Evolutionary conservation across 2,113 vertebrate genomes (phyloP).

Genomic region (Eira barbara): DNA sequence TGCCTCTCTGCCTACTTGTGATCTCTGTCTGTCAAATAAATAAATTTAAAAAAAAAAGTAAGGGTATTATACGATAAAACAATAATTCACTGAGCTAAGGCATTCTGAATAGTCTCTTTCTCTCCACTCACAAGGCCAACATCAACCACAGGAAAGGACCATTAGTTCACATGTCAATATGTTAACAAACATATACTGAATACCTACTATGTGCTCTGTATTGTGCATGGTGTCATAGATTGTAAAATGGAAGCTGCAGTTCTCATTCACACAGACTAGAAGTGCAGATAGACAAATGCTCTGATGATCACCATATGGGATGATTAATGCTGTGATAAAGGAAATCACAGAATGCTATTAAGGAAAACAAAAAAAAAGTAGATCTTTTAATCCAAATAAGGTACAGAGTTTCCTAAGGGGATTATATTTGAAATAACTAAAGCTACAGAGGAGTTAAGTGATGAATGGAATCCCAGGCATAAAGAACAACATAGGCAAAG

Average conservation of each 20-base stretch:
- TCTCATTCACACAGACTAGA: neutral
- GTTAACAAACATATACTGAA: neutral
- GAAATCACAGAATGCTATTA: neutral
- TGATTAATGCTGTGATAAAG: neutral
- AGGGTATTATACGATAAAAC: slow-evolving; percentile 14
- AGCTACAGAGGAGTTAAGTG: neutral
- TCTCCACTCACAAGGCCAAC: neutral
- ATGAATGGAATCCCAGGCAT: neutral
- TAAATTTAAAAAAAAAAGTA: too few species aligned
- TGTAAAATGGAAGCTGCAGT: neutral
- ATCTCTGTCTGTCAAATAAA: too few species aligned
- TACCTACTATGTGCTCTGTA: neutral
- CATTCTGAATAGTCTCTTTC: neutral
- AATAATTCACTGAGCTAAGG: neutral
- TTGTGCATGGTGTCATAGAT: neutral
- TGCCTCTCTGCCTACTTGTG: too few species aligned
- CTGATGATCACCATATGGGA: neutral
- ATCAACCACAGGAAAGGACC: neutral
- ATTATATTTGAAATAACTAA: neutral
- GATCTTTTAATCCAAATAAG: neutral
- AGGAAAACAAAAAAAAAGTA: neutral
- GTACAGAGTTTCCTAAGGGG: neutral
- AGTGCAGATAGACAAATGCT: neutral
- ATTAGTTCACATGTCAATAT: neutral
- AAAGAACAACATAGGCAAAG: neutral